Conservation (phyloP, 1,140 invertebrate genomes). For the Pectinophora gossypiella region DNA sequence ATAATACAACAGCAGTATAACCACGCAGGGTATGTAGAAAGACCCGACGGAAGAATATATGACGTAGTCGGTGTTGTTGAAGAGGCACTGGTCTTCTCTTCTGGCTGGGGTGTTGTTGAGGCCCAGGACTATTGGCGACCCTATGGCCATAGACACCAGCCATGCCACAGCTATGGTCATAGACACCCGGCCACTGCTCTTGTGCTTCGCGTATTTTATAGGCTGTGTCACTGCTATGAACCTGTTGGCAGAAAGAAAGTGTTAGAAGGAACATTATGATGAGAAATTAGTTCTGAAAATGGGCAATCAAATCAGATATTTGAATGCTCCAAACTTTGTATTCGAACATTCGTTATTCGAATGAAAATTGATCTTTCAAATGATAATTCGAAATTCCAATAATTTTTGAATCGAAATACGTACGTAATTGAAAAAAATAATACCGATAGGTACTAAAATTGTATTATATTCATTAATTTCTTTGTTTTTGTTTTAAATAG, state of each 20-base stretch:
- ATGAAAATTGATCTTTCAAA: too few relatives aligned
- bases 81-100: slow-evolving; percentile 88
- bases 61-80: slow-evolving; percentile 98
- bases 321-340: too few relatives aligned
- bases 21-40: slow-evolving; percentile 98
- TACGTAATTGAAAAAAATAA: too few relatives aligned
- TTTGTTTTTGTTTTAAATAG: too few relatives aligned
- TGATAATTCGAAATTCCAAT: too few relatives aligned
- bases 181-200: slow-evolving; percentile 96
- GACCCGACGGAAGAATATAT: slow-evolving; percentile 97
- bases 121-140: slow-evolving; percentile 94
- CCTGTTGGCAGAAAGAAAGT: slow-evolving; percentile 76
- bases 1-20: slow-evolving; percentile 62
- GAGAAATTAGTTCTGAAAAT: too few relatives aligned
- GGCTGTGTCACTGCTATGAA: slow-evolving; percentile 99
- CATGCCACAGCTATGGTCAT: slow-evolving; percentile 97
- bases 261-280: too few relatives aligned
- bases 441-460: too few relatives aligned
- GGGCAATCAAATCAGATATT: too few relatives aligned
- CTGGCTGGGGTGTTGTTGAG: slow-evolving; percentile 92
- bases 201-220: slow-evolving; percentile 99
- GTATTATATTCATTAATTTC: too few relatives aligned
- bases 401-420: too few relatives aligned
- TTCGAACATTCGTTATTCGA: too few relatives aligned
- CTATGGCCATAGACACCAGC: slow-evolving; percentile 88